Conservation (phyloP, 2,888 invertebrate species). For the Biston betularia region DNA sequence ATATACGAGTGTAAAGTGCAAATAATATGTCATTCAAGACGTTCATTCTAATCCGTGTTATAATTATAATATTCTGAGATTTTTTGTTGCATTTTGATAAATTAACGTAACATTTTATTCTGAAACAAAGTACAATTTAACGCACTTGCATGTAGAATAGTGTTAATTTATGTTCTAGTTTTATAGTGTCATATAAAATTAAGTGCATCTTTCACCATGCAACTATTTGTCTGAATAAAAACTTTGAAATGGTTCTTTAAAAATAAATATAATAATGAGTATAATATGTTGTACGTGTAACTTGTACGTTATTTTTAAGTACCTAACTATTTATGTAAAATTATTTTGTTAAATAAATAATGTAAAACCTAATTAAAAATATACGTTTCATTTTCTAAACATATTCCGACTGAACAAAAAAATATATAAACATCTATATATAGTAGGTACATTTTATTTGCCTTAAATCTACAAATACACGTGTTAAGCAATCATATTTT, state of each 20-base stretch:
- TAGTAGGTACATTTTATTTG: slow-evolving; percentile 75
- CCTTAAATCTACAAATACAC: slow-evolving; percentile 78
- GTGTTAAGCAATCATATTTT: slow-evolving; percentile 65
- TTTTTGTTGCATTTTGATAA: not conserved
- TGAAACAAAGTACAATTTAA: slow-evolving; percentile 11
- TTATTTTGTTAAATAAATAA: slow-evolving; percentile 43
- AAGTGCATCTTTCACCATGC: slow-evolving; percentile 16
- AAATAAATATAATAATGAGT: slow-evolving; percentile 9
- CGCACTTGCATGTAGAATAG: slow-evolving; percentile 29
- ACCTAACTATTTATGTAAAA: slow-evolving; percentile 40
- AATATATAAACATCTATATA: slow-evolving; percentile 37
- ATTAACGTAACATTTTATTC: slow-evolving; percentile 1
- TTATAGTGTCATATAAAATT: slow-evolving; percentile 44
- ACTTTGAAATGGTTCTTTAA: slow-evolving; percentile 16
- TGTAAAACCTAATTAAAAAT: slow-evolving; percentile 33
- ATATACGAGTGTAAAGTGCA: not conserved
- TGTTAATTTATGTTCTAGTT: slow-evolving; percentile 35
- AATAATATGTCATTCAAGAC: not conserved
- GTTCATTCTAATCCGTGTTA: not conserved
- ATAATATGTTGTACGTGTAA: not conserved
- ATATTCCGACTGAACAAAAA: not conserved
- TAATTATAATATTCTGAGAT: not conserved
- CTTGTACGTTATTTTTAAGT: slow-evolving; percentile 29
- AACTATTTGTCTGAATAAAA: slow-evolving; percentile 15
- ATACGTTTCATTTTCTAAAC: not conserved